Evolutionary conservation across 2,113 vertebrate genomes (phyloP).

Genomic region (Mobula hypostoma): DNA sequence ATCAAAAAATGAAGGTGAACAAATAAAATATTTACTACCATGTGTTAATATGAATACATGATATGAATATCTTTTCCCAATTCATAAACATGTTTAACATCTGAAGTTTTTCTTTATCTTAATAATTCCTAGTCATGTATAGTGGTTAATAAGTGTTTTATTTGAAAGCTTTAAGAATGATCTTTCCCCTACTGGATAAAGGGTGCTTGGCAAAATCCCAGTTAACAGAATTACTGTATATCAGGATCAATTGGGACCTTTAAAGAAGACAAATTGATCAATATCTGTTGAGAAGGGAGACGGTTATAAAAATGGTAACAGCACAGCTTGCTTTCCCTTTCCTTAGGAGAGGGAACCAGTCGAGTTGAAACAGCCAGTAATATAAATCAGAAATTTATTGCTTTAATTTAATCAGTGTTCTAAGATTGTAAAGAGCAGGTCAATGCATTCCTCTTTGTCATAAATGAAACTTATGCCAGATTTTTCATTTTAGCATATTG

Average conservation of each 20-base stretch:
- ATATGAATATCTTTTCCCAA: not conserved
- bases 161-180: not conserved
- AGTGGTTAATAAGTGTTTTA: not conserved
- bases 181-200: not conserved
- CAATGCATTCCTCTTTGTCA: not conserved
- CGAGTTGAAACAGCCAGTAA: not conserved
- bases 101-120: not conserved
- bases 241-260: slow-evolving; percentile 1
- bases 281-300: not conserved
- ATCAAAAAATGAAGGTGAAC: not conserved
- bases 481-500: not conserved
- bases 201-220: not conserved
- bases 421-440: not conserved
- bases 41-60: not conserved
- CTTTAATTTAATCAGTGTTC: not conserved
- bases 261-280: not conserved
- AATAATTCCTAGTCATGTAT: not conserved
- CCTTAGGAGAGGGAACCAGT: not conserved
- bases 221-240: not conserved
- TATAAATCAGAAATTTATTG: not conserved
- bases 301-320: not conserved
- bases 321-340: not conserved
- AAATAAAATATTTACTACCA: not conserved
- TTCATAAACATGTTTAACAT: not conserved
- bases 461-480: not conserved